Percentiles rank a stretch among this genome's conserved stretches.
Conservation (phyloP, 2,888 invertebrate genomes). For the Dusona sp. region DNA sequence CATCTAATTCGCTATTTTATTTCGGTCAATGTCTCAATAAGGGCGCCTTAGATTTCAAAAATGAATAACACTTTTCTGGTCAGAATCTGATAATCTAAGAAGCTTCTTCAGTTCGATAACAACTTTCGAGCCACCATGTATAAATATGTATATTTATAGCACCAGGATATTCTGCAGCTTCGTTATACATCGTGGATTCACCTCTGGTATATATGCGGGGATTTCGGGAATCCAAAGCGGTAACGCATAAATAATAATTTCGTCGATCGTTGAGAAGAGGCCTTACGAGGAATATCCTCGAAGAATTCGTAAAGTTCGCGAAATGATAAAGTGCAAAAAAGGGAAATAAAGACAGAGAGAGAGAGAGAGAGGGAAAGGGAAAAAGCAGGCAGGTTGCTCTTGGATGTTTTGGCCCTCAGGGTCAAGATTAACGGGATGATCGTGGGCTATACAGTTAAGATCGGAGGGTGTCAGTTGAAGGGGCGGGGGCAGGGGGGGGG, state of each 20-base stretch:
- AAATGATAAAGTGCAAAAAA: slow-evolving; percentile 12
- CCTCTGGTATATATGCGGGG: slow-evolving; percentile 36
- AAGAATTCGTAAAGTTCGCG: slow-evolving; percentile 54
- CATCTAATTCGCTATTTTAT: too few relatives aligned
- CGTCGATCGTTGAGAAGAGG: slow-evolving; percentile 57
- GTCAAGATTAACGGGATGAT: slow-evolving; percentile 68
- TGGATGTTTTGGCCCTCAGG: slow-evolving; percentile 51
- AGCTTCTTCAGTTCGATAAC: background rate
- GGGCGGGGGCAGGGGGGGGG: too few relatives aligned
- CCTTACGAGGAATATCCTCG: slow-evolving; percentile 55
- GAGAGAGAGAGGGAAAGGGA: background rate
- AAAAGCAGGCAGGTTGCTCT: slow-evolving; percentile 1
- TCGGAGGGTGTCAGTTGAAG: slow-evolving; percentile 22
- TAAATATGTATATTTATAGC: background rate
- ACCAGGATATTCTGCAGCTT: slow-evolving; percentile 47
- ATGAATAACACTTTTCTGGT: background rate
- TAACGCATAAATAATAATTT: slow-evolving; percentile 65
- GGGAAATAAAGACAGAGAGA: too few relatives aligned
- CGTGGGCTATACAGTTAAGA: slow-evolving; percentile 38
- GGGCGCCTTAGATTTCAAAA: background rate
- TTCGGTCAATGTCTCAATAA: background rate
- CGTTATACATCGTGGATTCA: slow-evolving; percentile 17
- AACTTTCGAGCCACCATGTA: background rate
- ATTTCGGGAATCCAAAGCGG: slow-evolving; percentile 49
- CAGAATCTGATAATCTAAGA: background rate